phyloP scores from a whole-genome alignment of 2,797 vertebrate genomes.

The Dermochelys coriacea region DNA sequence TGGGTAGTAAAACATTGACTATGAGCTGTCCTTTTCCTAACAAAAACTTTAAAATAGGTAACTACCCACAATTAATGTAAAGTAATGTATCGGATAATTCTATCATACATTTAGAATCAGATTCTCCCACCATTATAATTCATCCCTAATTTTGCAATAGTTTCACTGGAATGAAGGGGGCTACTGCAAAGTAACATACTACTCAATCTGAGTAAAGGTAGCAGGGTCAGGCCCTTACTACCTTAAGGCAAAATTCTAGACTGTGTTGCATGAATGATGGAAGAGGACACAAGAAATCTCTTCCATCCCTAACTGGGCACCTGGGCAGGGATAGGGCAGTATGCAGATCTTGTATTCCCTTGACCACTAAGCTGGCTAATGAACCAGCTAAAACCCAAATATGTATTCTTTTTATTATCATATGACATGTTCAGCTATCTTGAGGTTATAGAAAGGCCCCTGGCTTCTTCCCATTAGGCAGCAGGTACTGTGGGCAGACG shows the following conservation, averaged over 20 bases:
- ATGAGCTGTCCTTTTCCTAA: not conserved
- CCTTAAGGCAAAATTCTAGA: not conserved
- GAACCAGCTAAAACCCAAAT: not conserved
- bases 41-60: not conserved
- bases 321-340: not conserved
- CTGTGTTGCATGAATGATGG: not conserved
- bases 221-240: not conserved
- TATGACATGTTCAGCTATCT: not conserved
- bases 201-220: accelerated
- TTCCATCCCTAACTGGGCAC: not conserved
- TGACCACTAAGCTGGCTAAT: not conserved
- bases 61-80: not conserved
- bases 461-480: not conserved
- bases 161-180: not conserved
- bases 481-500: not conserved
- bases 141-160: not conserved
- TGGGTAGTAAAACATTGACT: not conserved
- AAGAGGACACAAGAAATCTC: not conserved
- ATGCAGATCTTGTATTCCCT: not conserved
- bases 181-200: not conserved
- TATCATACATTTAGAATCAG: not conserved
- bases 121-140: not conserved
- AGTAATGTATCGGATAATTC: not conserved
- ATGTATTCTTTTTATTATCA: not conserved
- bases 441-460: not conserved